A percentile compares a stretch with the other conserved stretches of the same genome.
Conservation (phyloP, 2,888 invertebrate genomes). For the Pantelozetes paolii region DNA sequence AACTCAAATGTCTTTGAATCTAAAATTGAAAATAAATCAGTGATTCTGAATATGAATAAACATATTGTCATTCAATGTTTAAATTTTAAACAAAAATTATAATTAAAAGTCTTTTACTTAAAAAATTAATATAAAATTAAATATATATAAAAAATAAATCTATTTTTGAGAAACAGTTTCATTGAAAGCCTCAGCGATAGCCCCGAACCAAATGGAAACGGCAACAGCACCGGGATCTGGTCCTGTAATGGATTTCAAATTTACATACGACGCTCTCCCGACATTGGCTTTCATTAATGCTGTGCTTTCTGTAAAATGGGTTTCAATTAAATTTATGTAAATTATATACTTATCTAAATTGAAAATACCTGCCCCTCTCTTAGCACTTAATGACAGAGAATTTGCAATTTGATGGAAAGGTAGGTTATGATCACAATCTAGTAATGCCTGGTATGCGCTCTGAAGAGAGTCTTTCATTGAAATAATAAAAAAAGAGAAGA, state of each 20-base stretch:
- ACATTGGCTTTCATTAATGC: conserved; percentile 58
- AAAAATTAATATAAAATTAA: too few species aligned
- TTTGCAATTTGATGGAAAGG: not conserved
- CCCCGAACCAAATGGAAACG: conserved; percentile 61
- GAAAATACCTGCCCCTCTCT: conserved; percentile 26
- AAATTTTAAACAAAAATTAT: too few species aligned
- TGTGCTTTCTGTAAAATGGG: conserved; percentile 51
- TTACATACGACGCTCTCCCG: conserved; percentile 70
- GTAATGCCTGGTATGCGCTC: conserved; percentile 1
- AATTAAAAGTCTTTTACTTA: too few species aligned
- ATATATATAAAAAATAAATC: too few species aligned
- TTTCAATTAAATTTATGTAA: not conserved
- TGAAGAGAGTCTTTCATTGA: not conserved
- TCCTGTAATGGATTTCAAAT: conserved; percentile 50
- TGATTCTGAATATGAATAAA: too few species aligned
- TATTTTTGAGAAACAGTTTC: too few species aligned
- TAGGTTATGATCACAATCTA: conserved; percentile 24
- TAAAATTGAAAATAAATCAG: too few species aligned
- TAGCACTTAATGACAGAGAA: conserved; percentile 18
- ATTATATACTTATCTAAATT: conserved; percentile 50
- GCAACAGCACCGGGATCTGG: conserved; percentile 70
- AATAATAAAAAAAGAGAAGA: not conserved
- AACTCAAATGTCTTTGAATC: too few species aligned
- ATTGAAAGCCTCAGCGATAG: conserved; percentile 51
- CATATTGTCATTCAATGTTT: too few species aligned